These are phyloP conservation scores for Semicossyphus pulcher DNA, from an alignment of 2,113 vertebrate species.

Conservation along the genomic window DNA sequence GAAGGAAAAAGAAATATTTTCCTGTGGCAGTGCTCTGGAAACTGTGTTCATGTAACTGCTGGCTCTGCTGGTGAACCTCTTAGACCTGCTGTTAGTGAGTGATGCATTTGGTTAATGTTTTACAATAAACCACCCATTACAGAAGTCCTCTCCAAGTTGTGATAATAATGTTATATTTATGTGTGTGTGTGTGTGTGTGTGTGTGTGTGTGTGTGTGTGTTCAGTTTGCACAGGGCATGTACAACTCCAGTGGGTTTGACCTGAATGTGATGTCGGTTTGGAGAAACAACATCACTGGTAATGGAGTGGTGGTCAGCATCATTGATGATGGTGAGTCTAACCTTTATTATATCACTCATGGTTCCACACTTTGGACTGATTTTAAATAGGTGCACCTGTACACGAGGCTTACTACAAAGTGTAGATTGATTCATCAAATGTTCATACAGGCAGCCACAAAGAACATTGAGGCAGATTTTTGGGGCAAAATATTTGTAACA, in stretches of 20 bases:
- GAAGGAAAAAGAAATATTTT: too few species aligned
- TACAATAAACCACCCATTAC: not conserved
- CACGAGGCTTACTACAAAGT: too few species aligned
- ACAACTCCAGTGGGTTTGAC: slow-evolving; percentile 59
- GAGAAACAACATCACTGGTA: slow-evolving; percentile 60
- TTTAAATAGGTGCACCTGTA: not conserved
- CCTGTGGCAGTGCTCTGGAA: too few species aligned
- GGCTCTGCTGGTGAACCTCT: not conserved
- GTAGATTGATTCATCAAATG: too few species aligned
- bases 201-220: slow-evolving; percentile 47
- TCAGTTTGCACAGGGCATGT: slow-evolving; percentile 55
- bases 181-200: not conserved
- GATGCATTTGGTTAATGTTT: slow-evolving; percentile 4
- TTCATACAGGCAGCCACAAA: too few species aligned
- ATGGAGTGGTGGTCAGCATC: slow-evolving; percentile 73
- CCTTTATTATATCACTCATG: slow-evolving; percentile 3
- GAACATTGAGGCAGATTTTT: too few species aligned
- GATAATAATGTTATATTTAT: not conserved
- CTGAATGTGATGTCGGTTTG: slow-evolving; percentile 64
- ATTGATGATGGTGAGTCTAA: slow-evolving; percentile 69
- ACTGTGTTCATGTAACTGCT: too few species aligned
- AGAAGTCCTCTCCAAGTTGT: not conserved
- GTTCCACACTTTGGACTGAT: not conserved
- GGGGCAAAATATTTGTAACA: too few species aligned
- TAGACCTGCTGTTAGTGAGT: too few species aligned